Percentiles rank a stretch among this genome's conserved stretches.
phyloP scores from a whole-genome alignment of 2,888 invertebrate genomes.

The Hermaeophaga mercurialis region DNA sequence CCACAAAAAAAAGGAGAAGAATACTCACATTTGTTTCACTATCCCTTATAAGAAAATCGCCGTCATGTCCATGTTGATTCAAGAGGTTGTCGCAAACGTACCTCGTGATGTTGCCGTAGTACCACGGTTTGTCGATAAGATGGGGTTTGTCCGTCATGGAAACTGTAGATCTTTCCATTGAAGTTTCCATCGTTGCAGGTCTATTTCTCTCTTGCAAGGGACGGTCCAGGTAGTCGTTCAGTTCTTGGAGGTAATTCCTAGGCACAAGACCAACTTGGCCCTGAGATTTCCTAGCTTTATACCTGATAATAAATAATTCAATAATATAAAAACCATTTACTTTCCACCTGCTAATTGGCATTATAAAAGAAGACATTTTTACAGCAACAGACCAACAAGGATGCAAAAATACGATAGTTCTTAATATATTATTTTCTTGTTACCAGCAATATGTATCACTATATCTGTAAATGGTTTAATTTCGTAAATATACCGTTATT shows the following conservation, averaged over 20 bases:
- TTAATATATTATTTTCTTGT: no score
- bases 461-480: no score
- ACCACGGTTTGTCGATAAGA: slow-evolving; percentile 89
- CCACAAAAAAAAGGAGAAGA: neutral
- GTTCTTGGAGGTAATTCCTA: slow-evolving; percentile 90
- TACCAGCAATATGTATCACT: no score
- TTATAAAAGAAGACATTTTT: no score
- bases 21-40: slow-evolving; percentile 95
- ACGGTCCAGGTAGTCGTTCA: slow-evolving; percentile 86
- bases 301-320: no score
- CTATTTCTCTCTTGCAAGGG: slow-evolving; percentile 69
- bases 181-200: slow-evolving; percentile 50
- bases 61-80: slow-evolving; percentile 94
- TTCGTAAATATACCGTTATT: no score
- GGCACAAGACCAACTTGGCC: slow-evolving; percentile 96
- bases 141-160: slow-evolving; percentile 67
- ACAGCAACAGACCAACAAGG: no score
- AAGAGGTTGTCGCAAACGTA: slow-evolving; percentile 95
- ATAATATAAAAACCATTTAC: no score
- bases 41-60: slow-evolving; percentile 98
- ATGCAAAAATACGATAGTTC: no score
- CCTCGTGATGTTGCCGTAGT: slow-evolving; percentile 94
- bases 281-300: slow-evolving; percentile 90
- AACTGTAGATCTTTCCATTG: slow-evolving; percentile 55
- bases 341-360: no score